Conservation (phyloP, 2,888 invertebrate genomes). For the Tenthredo mesomela region DNA sequence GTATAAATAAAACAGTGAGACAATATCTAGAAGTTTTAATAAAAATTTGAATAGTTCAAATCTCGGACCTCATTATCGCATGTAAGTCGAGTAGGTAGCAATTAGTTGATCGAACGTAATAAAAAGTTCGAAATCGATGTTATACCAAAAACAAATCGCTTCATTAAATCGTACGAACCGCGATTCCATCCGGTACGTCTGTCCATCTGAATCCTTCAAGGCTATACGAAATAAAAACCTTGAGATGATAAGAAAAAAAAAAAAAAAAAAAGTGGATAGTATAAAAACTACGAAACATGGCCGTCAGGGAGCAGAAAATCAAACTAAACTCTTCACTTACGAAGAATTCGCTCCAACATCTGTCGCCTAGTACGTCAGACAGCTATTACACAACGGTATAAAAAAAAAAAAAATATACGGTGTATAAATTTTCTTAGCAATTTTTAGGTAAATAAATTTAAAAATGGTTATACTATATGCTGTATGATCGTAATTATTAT, state of each 20-base stretch:
- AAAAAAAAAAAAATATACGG: not conserved
- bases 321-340: slow-evolving; percentile 20
- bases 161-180: not conserved
- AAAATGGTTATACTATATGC: not conserved
- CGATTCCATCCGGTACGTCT: not conserved
- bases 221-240: slow-evolving; percentile 27
- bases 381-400: not conserved
- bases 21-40: not conserved
- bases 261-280: no score
- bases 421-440: not conserved
- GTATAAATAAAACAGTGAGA: not conserved
- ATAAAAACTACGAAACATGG: slow-evolving; percentile 10
- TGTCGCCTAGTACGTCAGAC: not conserved
- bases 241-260: not conserved
- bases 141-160: slow-evolving; percentile 17
- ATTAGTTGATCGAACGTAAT: not conserved
- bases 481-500: not conserved
- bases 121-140: not conserved
- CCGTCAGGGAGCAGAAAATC: not conserved
- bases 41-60: not conserved
- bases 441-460: not conserved
- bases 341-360: slow-evolving; percentile 35
- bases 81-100: not conserved
- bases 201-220: slow-evolving; percentile 24
- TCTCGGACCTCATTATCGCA: not conserved